phyloP scores from a whole-genome alignment of 1,140 invertebrate genomes.

The Bicyclus anynana region DNA sequence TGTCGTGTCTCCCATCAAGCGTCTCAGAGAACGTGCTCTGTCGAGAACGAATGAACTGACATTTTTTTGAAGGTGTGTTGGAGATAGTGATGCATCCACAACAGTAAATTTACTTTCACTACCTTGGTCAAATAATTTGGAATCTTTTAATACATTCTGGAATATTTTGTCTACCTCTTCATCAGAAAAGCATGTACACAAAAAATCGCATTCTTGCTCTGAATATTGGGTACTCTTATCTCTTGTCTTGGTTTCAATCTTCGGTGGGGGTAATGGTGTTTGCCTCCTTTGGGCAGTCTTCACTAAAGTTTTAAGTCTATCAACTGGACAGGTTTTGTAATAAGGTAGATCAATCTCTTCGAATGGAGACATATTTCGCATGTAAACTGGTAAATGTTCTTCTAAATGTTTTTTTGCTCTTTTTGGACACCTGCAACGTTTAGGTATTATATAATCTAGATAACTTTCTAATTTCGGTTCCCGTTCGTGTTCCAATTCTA shows the following conservation, averaged over 20 bases:
- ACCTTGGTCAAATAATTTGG: constrained; percentile 22
- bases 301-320: constrained; percentile 46
- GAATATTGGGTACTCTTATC: constrained; percentile 47
- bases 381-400: constrained; percentile 58
- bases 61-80: constrained; percentile 25
- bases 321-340: constrained; percentile 49
- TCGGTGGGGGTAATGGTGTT: constrained; percentile 13
- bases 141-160: constrained; percentile 20
- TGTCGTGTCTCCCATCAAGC: constrained; percentile 27
- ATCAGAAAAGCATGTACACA: constrained; percentile 55
- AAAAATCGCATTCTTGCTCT: constrained; percentile 45
- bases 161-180: constrained; percentile 39
- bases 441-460: constrained; percentile 43
- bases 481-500: constrained; percentile 39
- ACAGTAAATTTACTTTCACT: constrained; percentile 26
- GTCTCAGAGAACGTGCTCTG: constrained; percentile 34
- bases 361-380: constrained; percentile 53
- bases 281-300: constrained; percentile 30
- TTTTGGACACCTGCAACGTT: constrained; percentile 45
- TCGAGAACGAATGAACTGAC: constrained; percentile 25
- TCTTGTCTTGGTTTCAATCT: constrained; percentile 34
- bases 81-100: constrained; percentile 34
- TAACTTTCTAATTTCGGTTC: constrained; percentile 62
- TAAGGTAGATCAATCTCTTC: constrained; percentile 42
- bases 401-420: constrained; percentile 51